Base-by-base conservation (phyloP, 2,888 invertebrate genomes). In the Tiliacea aurago region DNA sequence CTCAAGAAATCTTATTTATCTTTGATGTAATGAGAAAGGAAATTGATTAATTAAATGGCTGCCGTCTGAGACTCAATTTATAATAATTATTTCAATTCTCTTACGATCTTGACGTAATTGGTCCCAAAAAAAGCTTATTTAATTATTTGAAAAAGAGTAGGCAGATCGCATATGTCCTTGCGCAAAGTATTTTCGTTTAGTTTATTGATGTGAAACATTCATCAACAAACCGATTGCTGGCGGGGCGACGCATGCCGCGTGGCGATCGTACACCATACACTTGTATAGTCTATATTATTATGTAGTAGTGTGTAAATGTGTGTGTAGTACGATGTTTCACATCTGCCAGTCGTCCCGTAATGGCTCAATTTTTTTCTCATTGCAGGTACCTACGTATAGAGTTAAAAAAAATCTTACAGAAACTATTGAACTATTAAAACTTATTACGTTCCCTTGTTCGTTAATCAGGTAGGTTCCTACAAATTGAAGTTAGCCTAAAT, bases 41-140 rank as follows among this genome's bases (percentile, higher is more conserved):
- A 77, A 85, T 85, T 80, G 71, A 58, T 61, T 80, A 65, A 81
- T 78, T 73, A 70, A 71, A 67, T 74, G 28, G 55, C 33, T 59
- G 51, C 61, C 62, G 33, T 75, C 51, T 72, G 28, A 67, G 20
- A 78, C 33, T 66, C 63, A 73, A 70, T 79, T 73, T 59, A n/a
- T 43, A 55, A 47, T 71, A 72, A 86, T 86, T 66, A 79, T 75
- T 70, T 71, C 15, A 73, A 76, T 82, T 75, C 77, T 70, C 75
- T n/a, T 41, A 59, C 23, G 37, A 66, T 58, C 20, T 55, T 43
- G 15, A 13, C 55, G 15, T 71, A 71, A 76, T 84, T 73, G 28
- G 18, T 55, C 13, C 7, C n/a, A 47, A 33, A 73, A 73, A 82
- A 71, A 59, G 68, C 23, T 74, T 55, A 55, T 43, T 59, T 61